Evolutionary conservation across 2,113 vertebrate species (phyloP), one percentile per base, ranked within the genome.

Genomic region (Ctenodactylus gundi): DNA sequence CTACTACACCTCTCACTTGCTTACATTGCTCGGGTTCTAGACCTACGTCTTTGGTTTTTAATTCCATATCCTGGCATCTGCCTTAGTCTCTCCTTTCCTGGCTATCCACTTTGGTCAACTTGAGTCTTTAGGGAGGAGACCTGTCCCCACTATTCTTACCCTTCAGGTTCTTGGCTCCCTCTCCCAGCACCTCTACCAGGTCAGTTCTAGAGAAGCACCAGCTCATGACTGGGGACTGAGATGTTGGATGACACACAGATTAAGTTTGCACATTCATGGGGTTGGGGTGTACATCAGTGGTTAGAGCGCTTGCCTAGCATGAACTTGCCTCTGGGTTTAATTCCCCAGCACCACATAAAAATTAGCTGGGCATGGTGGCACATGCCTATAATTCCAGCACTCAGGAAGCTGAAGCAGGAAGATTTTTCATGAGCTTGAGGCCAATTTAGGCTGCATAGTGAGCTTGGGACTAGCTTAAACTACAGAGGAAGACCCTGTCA

Each of bases 171-270:
- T n/a, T n/a, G n/a, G n/a, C n/a, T n/a, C n/a, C n/a, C n/a, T n/a
- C n/a, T n/a, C n/a, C n/a, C n/a, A n/a, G n/a, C 36, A 57, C 39
- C 36, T 3, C 6, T 41, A 27, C 51, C 36, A 46, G 17, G 27
- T 34, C 14, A 64, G 34, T 5, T 58, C 57, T 31, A 72, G 49
- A 76, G 87, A 25, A 91, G 6, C 34, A 46, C 92, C 78, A 36
- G 60, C 0, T 10, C 29, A 27, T 29, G 57, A 18, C 64, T 57
- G 3, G 65, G 12, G 6, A 7, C 39, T 44, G 13, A 51, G 21
- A 49, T 7, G 3, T 60, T n/a, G 2, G n/a, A 20, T 0, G 1
- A 53, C 15, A 23, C 4, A 2, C 1, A 36, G 41, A 2, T 58
- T 49, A 62, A 29, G 3, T 23, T 34, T 41, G 4, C 27, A 31